phyloP scores from a whole-genome alignment of 1,140 invertebrate genomes.

The Megalopta genalis region DNA sequence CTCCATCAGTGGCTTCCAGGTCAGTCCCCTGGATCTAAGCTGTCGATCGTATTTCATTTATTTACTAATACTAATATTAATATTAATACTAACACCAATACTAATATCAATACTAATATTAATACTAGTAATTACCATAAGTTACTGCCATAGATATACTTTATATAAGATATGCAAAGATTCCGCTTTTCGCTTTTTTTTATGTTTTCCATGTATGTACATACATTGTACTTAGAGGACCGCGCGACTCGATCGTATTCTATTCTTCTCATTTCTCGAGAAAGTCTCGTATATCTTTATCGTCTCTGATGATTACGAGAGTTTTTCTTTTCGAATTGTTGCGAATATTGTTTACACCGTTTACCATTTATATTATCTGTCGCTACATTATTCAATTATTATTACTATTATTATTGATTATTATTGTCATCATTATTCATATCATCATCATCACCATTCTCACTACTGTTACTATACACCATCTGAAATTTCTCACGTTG shows the following conservation, averaged over 20 bases:
- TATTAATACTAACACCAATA: no score
- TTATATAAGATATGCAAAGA: conserved; percentile 46
- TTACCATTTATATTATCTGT: not conserved
- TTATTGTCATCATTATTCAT: no score
- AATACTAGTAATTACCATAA: conserved; percentile 18
- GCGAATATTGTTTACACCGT: not conserved
- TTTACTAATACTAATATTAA: conserved; percentile 20
- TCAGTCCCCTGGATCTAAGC: conserved; percentile 78
- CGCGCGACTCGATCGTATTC: not conserved
- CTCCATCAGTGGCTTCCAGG: conserved; percentile 85
- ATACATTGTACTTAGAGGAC: conserved; percentile 1
- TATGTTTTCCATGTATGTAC: not conserved
- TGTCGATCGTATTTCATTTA: conserved; percentile 31
- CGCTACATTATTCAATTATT: no score
- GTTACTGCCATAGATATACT: conserved; percentile 23
- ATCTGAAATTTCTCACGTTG: not conserved
- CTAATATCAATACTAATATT: not conserved
- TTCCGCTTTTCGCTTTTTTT: not conserved
- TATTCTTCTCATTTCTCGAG: not conserved
- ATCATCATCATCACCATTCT: no score
- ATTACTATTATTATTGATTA: no score
- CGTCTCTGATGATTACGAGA: not conserved
- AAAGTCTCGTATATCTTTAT: not conserved
- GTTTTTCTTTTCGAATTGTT: not conserved
- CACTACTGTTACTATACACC: no score